A percentile compares a stretch with the other conserved stretches of the same genome.
Conservation (phyloP, 2,888 invertebrate species). For the Amphipoea lucens region DNA sequence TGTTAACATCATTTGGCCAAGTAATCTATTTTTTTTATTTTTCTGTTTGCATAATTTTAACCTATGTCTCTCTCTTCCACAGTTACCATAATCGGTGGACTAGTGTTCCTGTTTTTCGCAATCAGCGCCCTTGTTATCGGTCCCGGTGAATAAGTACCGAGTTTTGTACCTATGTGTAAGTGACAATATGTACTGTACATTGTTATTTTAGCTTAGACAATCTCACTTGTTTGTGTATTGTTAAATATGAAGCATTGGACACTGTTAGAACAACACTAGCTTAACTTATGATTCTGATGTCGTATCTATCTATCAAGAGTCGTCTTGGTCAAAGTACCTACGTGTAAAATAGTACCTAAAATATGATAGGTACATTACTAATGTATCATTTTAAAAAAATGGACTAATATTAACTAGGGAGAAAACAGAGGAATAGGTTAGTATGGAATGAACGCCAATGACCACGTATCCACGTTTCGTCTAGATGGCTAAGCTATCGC, state of each 20-base stretch:
- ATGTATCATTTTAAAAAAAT: not conserved
- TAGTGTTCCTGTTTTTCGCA: constrained; percentile 98
- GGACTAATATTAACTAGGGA: not conserved
- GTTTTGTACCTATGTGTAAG: constrained; percentile 72
- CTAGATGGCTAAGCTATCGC: not conserved
- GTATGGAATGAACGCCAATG: not conserved
- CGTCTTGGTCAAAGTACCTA: not conserved
- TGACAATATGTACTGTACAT: constrained; percentile 77
- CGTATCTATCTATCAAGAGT: not conserved
- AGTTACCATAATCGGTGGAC: constrained; percentile 99
- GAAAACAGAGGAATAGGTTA: not conserved
- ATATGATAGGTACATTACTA: not conserved
- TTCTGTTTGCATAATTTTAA: not conserved
- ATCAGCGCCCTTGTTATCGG: constrained; percentile 97
- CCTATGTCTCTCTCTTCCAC: constrained; percentile 83
- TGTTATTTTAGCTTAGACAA: constrained; percentile 67
- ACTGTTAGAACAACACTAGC: constrained; percentile 43
- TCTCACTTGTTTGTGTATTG: constrained; percentile 64
- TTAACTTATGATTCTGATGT: constrained; percentile 22
- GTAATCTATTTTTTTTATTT: not conserved
- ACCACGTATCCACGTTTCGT: not conserved
- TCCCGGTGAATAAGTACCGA: constrained; percentile 90
- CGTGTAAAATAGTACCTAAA: not conserved
- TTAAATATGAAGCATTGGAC: constrained; percentile 17
- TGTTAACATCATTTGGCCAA: not conserved